Conservation (phyloP, 2,797 vertebrate genomes). For the Odontamblyopus rebecca region DNA sequence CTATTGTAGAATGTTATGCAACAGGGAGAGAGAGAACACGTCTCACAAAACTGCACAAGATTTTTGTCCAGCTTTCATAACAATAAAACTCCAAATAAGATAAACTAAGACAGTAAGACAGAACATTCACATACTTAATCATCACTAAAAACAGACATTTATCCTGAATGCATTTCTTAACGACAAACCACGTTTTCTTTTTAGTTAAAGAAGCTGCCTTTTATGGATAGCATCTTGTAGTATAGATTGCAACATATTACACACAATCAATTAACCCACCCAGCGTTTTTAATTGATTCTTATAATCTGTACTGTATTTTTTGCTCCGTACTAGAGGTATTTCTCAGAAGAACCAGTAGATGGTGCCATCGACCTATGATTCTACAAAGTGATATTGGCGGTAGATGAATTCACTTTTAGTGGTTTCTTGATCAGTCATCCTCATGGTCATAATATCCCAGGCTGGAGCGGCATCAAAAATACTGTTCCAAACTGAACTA, state of each 20-base stretch:
- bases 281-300: background rate
- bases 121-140: background rate
- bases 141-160: background rate
- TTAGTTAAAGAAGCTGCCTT: background rate
- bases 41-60: background rate
- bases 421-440: background rate
- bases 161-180: background rate
- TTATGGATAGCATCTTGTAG: background rate
- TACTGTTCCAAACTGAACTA: background rate
- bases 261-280: background rate
- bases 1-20: background rate
- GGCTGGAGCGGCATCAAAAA: background rate
- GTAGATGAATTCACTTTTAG: background rate
- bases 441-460: no score
- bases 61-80: background rate
- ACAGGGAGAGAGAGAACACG: background rate
- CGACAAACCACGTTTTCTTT: background rate
- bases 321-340: background rate
- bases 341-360: slow-evolving; percentile 42
- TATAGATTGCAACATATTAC: background rate
- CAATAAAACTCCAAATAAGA: background rate
- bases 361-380: slow-evolving; percentile 42
- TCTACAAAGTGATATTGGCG: background rate
- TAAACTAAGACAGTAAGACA: background rate
- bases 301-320: background rate